Base-by-base conservation (phyloP, 2,888 invertebrate genomes). In the Ariolimax columbianus region DNA sequence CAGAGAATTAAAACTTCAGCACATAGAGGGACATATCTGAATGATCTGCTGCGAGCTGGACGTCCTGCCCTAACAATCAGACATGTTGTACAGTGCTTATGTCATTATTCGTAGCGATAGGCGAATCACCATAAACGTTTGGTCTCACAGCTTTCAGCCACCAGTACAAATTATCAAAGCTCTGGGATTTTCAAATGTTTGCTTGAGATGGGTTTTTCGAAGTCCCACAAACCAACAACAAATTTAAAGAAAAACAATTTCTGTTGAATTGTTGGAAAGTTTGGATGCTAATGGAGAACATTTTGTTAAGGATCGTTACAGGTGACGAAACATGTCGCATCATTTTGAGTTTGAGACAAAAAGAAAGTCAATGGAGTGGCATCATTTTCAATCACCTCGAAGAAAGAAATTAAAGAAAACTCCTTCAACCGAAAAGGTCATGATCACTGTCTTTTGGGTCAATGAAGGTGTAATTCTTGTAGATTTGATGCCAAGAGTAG, bases 271-370 rank as follows among this genome's bases (percentile, higher is more conserved):
- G 40, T 72, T 72, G 72, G n/a, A 26, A 6, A 0, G 26, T 72
- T 72, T 72, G 23, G 40, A 40, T 72, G 38, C 47, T 73, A 30
- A 43, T 43, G 73, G 43, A 73, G 43, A 73, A 7, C 43, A 73
- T n/a, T n/a, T n/a, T n/a, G n/a, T n/a, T n/a, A n/a, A n/a, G n/a
- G n/a, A n/a, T n/a, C n/a, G n/a, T n/a, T n/a, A n/a, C 43, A 73
- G 1, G 26, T 73, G 43, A 73, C 14, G 43, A 73, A 73, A 73
- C 73, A 11, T n/a, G 73, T 26, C 43, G 30, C 26, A 72, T 72
- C 73, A 43, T 73, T 73, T 73, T 47, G 43, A 73, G 47, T n/a
- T 11, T 73, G 73, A 73, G 43, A 73, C 73, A 73, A 73, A 73
- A 73, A 73, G 73, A 47, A 43, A 73, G 43, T 43, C 73, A 72